A percentile compares a stretch with the other conserved stretches of the same genome.
These are phyloP conservation scores for Neodon shergylaensis DNA, from an alignment of 2,113 vertebrate genomes.

Conservation along the genomic window DNA sequence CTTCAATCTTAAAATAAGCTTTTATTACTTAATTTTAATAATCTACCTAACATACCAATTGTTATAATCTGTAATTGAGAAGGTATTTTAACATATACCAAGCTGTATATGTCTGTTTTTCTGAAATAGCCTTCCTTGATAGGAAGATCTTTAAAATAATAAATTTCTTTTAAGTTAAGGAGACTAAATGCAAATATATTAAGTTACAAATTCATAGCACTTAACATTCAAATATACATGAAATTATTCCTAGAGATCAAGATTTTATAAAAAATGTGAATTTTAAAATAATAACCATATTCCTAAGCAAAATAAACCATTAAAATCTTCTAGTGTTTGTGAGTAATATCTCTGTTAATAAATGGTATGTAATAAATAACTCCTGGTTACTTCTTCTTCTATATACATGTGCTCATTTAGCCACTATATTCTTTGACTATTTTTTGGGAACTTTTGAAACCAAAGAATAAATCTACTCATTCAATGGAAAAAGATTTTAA, in stretches of 20 bases:
- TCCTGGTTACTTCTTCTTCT: not conserved
- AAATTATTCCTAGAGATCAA: not conserved
- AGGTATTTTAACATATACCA: not conserved
- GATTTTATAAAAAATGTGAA: not conserved
- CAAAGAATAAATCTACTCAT: not conserved
- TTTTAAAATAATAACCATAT: not conserved
- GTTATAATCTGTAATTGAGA: not conserved
- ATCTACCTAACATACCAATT: rapidly evolving
- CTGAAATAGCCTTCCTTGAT: not conserved
- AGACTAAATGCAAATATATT: not conserved
- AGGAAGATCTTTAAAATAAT: not conserved
- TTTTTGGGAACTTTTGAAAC: not conserved
- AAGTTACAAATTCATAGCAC: no score
- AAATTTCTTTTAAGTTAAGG: not conserved
- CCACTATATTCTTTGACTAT: not conserved
- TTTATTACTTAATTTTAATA: not conserved
- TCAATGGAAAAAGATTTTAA: not conserved
- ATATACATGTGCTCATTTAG: not conserved
- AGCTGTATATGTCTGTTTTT: not conserved
- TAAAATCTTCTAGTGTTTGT: no score
- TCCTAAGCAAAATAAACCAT: not conserved
- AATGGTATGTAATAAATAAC: not conserved
- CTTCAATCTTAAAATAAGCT: not conserved
- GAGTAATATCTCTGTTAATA: rapidly evolving
- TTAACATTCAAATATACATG: not conserved